These are phyloP conservation scores for Galerucella calmariensis DNA, from an alignment of 2,888 invertebrate species.

Conservation along the genomic window DNA sequence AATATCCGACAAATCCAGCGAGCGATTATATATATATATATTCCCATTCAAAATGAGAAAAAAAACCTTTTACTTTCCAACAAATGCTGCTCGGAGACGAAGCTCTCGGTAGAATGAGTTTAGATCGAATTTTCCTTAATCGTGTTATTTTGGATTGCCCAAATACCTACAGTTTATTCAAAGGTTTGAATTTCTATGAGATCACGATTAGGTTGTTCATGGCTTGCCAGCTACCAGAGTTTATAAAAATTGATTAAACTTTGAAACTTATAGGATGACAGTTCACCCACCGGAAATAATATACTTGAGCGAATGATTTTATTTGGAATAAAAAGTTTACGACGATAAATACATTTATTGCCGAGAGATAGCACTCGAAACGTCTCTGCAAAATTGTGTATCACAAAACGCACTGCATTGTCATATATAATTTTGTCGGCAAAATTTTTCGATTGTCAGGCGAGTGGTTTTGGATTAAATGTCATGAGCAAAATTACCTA, in stretches of 20 bases:
- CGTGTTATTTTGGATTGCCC: constrained; percentile 12
- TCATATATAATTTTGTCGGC: no score
- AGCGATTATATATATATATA: constrained; percentile 10
- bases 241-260: constrained; percentile 3
- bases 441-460: no score
- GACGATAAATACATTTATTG: no score
- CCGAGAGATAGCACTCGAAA: no score
- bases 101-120: not conserved
- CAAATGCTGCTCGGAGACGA: not conserved
- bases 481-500: no score
- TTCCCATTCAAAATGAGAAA: constrained; percentile 4
- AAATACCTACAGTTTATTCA: constrained; percentile 6
- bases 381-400: no score
- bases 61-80: constrained; percentile 1
- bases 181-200: constrained; percentile 9
- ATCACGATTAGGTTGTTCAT: constrained; percentile 7
- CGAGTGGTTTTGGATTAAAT: no score
- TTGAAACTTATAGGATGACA: not conserved
- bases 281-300: not conserved
- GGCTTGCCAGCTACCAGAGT: not conserved
- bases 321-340: no score
- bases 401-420: no score
- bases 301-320: not conserved
- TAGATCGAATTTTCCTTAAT: constrained; percentile 19
- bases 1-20: constrained; percentile 9